A percentile compares a stretch with the other conserved stretches of the same genome.
phyloP scores from a whole-genome alignment of 2,113 vertebrate genomes.

The Bubalus kerabau region DNA sequence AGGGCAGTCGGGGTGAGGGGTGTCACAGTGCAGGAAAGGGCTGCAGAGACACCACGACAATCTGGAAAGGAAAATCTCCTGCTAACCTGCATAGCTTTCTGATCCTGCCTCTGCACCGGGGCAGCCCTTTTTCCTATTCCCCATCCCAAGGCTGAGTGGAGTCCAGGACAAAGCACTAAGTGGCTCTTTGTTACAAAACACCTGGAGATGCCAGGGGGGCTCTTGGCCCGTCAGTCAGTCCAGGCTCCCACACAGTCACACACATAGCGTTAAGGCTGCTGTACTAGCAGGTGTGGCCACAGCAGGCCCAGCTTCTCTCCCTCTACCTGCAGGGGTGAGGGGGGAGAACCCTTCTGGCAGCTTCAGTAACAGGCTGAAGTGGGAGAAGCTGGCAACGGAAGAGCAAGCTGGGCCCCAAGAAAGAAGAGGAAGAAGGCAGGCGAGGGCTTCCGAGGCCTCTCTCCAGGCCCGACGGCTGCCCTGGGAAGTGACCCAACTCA shows the following conservation, averaged over 20 bases:
- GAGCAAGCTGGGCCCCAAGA: too few relatives aligned
- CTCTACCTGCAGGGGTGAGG: too few relatives aligned
- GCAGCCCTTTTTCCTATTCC: conserved; percentile 42
- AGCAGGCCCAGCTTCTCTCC: too few relatives aligned
- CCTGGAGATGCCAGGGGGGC: conserved; percentile 60
- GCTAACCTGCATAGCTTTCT: background rate
- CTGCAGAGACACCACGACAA: background rate
- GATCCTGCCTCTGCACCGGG: background rate
- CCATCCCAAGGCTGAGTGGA: conserved; percentile 61
- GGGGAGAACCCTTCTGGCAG: too few relatives aligned
- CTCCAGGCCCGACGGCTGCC: too few relatives aligned
- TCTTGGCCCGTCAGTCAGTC: conserved; percentile 37
- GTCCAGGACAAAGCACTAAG: conserved; percentile 75
- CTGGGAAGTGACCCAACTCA: too few relatives aligned
- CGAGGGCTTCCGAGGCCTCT: too few relatives aligned
- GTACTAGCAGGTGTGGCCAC: too few relatives aligned
- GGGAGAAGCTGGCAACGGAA: too few relatives aligned
- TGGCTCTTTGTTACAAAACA: conserved; percentile 71
- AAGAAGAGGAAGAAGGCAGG: too few relatives aligned
- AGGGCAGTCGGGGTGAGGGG: background rate
- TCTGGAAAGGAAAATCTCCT: background rate
- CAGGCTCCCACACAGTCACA: background rate
- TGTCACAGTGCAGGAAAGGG: background rate
- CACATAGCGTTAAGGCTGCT: too few relatives aligned
- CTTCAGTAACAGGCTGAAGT: too few relatives aligned